These are phyloP conservation scores for Coenonympha glycerion DNA, from an alignment of 2,888 invertebrate genomes.

Conservation along the genomic window DNA sequence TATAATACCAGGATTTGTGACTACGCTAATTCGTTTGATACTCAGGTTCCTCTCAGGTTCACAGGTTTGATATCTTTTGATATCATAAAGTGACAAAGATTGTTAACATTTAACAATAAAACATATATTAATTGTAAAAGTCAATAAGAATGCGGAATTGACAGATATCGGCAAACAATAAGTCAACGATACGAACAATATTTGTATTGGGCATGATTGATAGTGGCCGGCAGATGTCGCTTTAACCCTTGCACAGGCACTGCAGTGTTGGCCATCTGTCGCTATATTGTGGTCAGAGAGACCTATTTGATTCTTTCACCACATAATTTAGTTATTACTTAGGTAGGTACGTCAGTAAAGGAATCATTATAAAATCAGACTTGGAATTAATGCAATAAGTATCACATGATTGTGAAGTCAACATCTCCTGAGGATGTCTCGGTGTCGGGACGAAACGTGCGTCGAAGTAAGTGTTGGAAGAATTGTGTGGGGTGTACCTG, in stretches of 20 bases:
- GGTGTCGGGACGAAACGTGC: too few relatives aligned
- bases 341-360: too few relatives aligned
- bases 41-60: too few relatives aligned
- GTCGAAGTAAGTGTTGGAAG: too few relatives aligned
- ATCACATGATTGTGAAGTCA: neutral
- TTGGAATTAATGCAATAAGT: too few relatives aligned
- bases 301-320: neutral
- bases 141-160: conserved; percentile 34
- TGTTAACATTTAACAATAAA: neutral
- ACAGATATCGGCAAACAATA: conserved; percentile 56
- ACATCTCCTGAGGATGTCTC: too few relatives aligned
- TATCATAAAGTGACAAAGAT: too few relatives aligned
- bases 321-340: neutral
- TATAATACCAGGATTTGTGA: too few relatives aligned
- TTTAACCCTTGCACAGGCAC: conserved; percentile 60
- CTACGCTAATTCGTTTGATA: too few relatives aligned
- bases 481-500: too few relatives aligned
- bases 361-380: too few relatives aligned
- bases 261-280: conserved; percentile 56
- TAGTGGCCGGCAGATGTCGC: conserved; percentile 64
- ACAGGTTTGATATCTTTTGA: too few relatives aligned
- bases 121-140: conserved; percentile 7
- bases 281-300: conserved; percentile 44
- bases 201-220: conserved; percentile 65
- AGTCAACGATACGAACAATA: conserved; percentile 60